Conservation (phyloP, 92 coral and sea anemone genomes). For the Diadumene lineata region DNA sequence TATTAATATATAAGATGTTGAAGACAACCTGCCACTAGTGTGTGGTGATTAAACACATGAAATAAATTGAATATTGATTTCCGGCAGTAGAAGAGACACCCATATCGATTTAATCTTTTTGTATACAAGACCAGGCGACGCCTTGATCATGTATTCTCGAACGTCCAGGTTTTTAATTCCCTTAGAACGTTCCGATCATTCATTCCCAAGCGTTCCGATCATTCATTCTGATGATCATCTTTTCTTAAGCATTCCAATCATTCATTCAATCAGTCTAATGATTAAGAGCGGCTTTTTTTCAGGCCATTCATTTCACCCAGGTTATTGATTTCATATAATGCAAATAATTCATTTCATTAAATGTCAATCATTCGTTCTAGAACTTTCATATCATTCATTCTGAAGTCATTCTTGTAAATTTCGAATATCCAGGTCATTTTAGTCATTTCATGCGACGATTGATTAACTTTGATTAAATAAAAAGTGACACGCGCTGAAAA, state of each 20-base stretch:
- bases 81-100: not conserved
- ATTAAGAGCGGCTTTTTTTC: no score
- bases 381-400: not conserved
- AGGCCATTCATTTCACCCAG: no score
- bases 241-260: no score
- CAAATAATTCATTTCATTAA: no score
- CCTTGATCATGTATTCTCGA: constrained; percentile 2
- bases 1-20: not conserved
- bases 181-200: not conserved
- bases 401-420: no score
- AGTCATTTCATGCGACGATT: no score
- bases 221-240: not conserved
- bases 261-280: no score
- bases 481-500: not conserved
- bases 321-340: not conserved
- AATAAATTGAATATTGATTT: not conserved
- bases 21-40: not conserved
- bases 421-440: no score
- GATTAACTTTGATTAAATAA: no score
- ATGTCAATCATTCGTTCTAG: not conserved
- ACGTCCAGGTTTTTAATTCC: not conserved
- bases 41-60: not conserved
- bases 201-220: not conserved
- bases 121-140: not conserved
- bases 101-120: not conserved